These are phyloP conservation scores for Cylloceria caligata DNA, from an alignment of 2,888 invertebrate species.

Conservation along the genomic window DNA sequence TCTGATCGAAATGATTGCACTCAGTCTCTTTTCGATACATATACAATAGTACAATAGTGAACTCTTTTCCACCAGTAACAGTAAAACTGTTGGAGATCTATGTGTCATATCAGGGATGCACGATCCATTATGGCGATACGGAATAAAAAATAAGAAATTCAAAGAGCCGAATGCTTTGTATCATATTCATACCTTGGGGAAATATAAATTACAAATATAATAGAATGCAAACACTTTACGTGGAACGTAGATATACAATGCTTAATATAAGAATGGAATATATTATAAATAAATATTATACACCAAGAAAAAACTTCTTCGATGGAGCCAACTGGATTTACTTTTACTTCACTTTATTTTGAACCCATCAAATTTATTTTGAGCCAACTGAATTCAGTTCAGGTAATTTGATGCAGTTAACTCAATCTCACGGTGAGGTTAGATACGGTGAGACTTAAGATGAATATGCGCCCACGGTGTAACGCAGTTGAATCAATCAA, in stretches of 20 bases:
- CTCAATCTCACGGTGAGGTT: too few species aligned
- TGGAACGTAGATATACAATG: background rate
- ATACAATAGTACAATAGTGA: background rate
- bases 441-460: too few species aligned
- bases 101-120: background rate
- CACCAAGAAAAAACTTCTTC: too few species aligned
- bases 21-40: constrained; percentile 14
- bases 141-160: background rate
- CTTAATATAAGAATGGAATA: background rate
- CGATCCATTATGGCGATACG: background rate
- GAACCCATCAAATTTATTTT: too few species aligned
- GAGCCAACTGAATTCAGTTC: too few species aligned
- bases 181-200: background rate
- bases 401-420: too few species aligned
- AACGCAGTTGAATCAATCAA: too few species aligned
- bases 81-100: constrained; percentile 12
- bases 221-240: background rate
- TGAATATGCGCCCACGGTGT: too few species aligned
- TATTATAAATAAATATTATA: too few species aligned
- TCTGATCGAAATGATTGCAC: constrained; percentile 30
- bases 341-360: too few species aligned
- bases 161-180: background rate
- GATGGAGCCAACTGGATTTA: too few species aligned
- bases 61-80: constrained; percentile 10
- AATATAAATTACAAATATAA: background rate